These are phyloP conservation scores for Chrysodeixis includens DNA, from an alignment of 2,888 invertebrate species.

Conservation along the genomic window DNA sequence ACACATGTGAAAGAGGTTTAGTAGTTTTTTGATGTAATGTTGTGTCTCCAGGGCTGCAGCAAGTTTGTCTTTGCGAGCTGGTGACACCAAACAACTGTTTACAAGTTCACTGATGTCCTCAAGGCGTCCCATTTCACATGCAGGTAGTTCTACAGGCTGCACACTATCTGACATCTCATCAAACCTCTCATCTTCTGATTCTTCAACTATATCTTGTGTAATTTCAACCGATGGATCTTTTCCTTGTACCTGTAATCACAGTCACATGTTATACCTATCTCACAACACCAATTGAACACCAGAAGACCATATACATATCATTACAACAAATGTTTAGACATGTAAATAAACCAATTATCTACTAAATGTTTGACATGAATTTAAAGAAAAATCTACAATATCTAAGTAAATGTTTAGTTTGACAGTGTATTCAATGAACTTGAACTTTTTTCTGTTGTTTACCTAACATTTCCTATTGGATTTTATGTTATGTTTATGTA, in stretches of 20 bases:
- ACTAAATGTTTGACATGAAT: slow-evolving; percentile 10
- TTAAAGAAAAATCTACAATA: slow-evolving; percentile 7
- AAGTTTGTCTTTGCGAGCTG: slow-evolving; percentile 97
- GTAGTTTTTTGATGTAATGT: slow-evolving; percentile 97
- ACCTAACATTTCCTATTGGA: slow-evolving; percentile 29
- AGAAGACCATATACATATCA: slow-evolving; percentile 12
- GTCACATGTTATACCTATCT: slow-evolving; percentile 13
- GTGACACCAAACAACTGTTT: slow-evolving; percentile 96
- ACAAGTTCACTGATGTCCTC: slow-evolving; percentile 98
- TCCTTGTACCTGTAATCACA: slow-evolving; percentile 95
- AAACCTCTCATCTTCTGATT: slow-evolving; percentile 98
- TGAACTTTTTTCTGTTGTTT: background rate
- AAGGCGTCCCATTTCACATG: slow-evolving; percentile 97
- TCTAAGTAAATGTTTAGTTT: slow-evolving; percentile 12
- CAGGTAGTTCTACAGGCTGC: slow-evolving; percentile 97
- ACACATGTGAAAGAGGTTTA: slow-evolving; percentile 98
- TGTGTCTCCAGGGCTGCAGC: slow-evolving; percentile 97
- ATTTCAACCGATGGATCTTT: slow-evolving; percentile 99
- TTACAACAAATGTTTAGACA: slow-evolving; percentile 9
- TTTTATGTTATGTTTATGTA: background rate
- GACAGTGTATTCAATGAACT: slow-evolving; percentile 10
- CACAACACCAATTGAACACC: slow-evolving; percentile 14
- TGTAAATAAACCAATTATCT: slow-evolving; percentile 5
- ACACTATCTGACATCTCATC: slow-evolving; percentile 99
- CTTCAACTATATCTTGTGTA: slow-evolving; percentile 98